These are phyloP conservation scores for Hemicordylus capensis DNA, from an alignment of 2,113 vertebrate genomes.

Conservation along the genomic window DNA sequence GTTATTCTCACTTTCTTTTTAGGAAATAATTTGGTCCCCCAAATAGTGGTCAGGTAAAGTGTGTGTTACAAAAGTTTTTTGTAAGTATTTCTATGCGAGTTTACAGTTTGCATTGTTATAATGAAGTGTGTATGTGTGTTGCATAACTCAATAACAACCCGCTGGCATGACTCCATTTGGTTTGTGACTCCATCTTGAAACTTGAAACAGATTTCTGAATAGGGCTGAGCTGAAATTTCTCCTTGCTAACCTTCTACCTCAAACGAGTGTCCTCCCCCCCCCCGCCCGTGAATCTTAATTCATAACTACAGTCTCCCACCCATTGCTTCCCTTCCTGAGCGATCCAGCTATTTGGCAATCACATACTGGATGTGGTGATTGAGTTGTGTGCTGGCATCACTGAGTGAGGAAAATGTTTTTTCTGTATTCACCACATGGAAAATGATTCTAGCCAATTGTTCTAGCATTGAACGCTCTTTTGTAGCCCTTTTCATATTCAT, in stretches of 20 bases:
- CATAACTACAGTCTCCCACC: background rate
- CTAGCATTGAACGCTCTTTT: background rate
- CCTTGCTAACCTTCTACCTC: background rate
- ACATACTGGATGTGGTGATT: background rate
- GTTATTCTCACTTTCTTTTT: conserved; percentile 42
- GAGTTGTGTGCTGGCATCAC: background rate
- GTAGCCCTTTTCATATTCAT: background rate
- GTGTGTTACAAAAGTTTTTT: conserved; percentile 64
- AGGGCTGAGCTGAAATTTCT: background rate
- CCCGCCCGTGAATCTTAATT: too few species aligned
- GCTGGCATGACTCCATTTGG: background rate
- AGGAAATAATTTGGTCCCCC: conserved; percentile 41
- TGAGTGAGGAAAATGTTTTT: background rate
- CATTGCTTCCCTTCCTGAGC: background rate
- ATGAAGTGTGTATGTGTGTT: background rate
- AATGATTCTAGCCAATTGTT: background rate
- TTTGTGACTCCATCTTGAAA: background rate
- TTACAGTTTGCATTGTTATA: conserved; percentile 5
- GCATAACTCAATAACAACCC: background rate
- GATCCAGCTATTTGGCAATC: background rate
- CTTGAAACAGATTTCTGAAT: background rate
- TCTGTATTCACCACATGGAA: background rate
- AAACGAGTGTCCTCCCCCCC: too few species aligned
- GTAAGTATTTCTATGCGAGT: background rate
- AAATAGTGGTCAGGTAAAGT: conserved; percentile 42